A percentile compares a stretch with the other conserved stretches of the same genome.
phyloP scores from a whole-genome alignment of 2,113 vertebrate genomes.

The Nannobrachium achirus region DNA sequence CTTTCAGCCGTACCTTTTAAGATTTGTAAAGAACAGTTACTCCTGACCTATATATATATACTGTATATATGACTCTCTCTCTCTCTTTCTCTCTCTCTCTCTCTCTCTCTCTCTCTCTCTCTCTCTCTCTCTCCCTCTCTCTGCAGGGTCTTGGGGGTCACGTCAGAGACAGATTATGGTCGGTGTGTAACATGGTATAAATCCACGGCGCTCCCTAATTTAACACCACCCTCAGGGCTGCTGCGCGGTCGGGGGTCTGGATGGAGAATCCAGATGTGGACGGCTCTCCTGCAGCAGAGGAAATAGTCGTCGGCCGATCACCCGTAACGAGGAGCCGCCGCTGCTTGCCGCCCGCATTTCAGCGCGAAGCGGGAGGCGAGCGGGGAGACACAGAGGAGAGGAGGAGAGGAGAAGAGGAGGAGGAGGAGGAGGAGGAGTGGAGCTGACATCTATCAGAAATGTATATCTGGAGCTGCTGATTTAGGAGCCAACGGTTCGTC shows the following conservation, averaged over 20 bases:
- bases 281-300: slow-evolving; percentile 46
- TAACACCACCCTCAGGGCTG: slow-evolving; percentile 64
- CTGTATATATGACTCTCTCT: too few species aligned
- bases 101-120: neutral
- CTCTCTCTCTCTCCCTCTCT: slow-evolving; percentile 13
- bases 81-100: neutral
- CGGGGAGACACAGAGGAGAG: neutral
- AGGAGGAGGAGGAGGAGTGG: neutral
- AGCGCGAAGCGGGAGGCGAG: slow-evolving; percentile 45
- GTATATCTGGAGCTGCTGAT: slow-evolving; percentile 36
- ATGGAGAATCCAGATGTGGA: slow-evolving; percentile 77
- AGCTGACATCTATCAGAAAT: slow-evolving; percentile 34
- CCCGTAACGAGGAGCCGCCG: slow-evolving; percentile 55
- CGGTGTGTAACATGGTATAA: slow-evolving; percentile 55
- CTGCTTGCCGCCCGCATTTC: slow-evolving; percentile 41
- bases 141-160: slow-evolving; percentile 47
- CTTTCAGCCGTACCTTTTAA: too few species aligned
- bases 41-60: too few species aligned
- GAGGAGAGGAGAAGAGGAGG: neutral
- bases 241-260: slow-evolving; percentile 46
- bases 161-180: slow-evolving; percentile 63
- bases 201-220: slow-evolving; percentile 66
- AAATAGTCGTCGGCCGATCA: slow-evolving; percentile 58
- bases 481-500: slow-evolving; percentile 37
- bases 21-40: too few species aligned